Conservation (phyloP, 2,113 vertebrate genomes). For the Proteles cristata region DNA sequence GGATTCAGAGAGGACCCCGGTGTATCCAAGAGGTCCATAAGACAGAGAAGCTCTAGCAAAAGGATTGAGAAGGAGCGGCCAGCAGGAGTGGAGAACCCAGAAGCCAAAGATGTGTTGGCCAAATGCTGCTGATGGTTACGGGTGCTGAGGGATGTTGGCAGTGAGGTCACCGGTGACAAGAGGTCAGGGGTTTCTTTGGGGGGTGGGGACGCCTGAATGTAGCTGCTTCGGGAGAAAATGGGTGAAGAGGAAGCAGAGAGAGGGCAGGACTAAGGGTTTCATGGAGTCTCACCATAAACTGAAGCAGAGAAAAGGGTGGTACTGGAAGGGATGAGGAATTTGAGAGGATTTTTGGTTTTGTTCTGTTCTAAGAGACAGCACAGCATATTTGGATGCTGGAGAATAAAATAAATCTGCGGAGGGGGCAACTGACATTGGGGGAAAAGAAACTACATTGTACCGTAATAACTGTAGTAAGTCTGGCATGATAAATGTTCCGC, state of each 20-base stretch:
- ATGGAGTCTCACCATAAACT: not conserved
- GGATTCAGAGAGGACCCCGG: not conserved
- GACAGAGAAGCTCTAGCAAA: not conserved
- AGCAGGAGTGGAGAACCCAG: not conserved
- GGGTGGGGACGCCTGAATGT: not conserved
- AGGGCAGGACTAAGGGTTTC: not conserved
- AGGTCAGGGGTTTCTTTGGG: not conserved
- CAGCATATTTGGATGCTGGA: not conserved
- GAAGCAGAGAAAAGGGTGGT: not conserved
- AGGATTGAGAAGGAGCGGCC: not conserved
- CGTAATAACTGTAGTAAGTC: not conserved
- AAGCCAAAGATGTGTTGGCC: not conserved
- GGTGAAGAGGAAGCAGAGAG: not conserved
- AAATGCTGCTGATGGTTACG: not conserved
- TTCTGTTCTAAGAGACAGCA: not conserved
- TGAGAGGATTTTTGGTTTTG: not conserved
- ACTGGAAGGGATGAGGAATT: not conserved
- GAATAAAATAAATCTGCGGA: not conserved
- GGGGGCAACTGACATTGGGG: not conserved
- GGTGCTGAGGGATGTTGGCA: not conserved
- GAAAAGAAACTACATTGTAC: rapidly evolving
- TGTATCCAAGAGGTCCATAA: not conserved
- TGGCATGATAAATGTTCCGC: not conserved
- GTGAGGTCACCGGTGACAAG: not conserved
- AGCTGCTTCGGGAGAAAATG: not conserved